A percentile compares a stretch with the other conserved stretches of the same genome.
These are phyloP conservation scores for Torymus tubicola DNA, from an alignment of 2,888 invertebrate species.

Conservation along the genomic window DNA sequence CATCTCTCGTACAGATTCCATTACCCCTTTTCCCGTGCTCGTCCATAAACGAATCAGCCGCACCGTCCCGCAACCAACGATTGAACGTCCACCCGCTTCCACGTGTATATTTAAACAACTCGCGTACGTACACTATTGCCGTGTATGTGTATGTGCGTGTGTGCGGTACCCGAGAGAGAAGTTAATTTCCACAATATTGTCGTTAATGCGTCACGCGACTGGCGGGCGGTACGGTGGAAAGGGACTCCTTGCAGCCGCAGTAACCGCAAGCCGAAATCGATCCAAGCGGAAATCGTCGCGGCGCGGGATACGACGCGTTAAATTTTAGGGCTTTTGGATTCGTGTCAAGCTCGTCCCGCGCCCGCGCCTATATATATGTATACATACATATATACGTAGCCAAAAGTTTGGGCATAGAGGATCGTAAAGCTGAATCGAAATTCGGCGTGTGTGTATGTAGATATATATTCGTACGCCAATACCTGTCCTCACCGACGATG, in stretches of 20 bases:
- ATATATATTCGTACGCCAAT: too few species aligned
- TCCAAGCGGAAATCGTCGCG: conserved; percentile 39
- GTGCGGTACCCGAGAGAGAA: neutral
- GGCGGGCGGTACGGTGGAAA: neutral
- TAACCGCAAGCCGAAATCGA: conserved; percentile 46
- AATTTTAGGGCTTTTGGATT: conserved; percentile 63
- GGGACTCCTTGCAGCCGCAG: conserved; percentile 26
- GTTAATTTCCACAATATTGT: conserved; percentile 45
- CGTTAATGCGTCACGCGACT: conserved; percentile 35
- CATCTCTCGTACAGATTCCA: too few species aligned
- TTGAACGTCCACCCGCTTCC: conserved; percentile 6
- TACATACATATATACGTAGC: neutral
- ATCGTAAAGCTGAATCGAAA: neutral
- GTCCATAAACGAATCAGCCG: neutral
- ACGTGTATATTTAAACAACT: too few species aligned
- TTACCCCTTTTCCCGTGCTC: too few species aligned
- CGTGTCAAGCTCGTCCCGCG: conserved; percentile 54
- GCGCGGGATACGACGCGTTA: conserved; percentile 57
- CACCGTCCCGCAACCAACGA: neutral
- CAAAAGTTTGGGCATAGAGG: conserved; percentile 45
- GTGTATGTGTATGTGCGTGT: conserved; percentile 23
- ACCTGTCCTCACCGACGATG: too few species aligned
- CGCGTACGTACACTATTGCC: too few species aligned
- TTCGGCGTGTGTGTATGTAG: too few species aligned
- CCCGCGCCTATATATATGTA: neutral